Base-by-base conservation (phyloP, 2,113 vertebrate species). In the Tragelaphus strepsiceros region DNA sequence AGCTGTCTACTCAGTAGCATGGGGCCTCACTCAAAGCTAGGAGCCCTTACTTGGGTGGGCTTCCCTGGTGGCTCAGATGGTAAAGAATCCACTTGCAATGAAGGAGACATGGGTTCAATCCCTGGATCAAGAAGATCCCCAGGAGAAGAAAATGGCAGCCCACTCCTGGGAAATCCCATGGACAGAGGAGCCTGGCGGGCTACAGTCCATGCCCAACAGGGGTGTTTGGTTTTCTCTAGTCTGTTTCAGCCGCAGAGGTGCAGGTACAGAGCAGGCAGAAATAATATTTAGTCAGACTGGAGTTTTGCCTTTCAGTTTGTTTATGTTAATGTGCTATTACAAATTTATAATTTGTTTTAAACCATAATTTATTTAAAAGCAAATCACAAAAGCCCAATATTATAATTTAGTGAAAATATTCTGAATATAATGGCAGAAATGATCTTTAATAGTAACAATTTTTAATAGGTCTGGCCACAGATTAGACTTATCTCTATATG, bases 371-470 rank as follows among this genome's bases (percentile, higher is more conserved):
- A 81, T 92, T 59, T 96, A 64, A 91, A 97, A 82, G 5, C 39
- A 94, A 74, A 4, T 21, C 54, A 77, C 46, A 62, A 53, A 96
- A 78, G 56, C 56, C 35, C 85, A 80, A 22, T 85, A 71, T 71
- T 96, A 77, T 84, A 71, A 78, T 67, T 54, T 54, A 53, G 77
- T 83, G 14, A 92, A 80, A 91, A 88, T 88, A 96, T 80, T 90
- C 35, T 90, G 53, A 81, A 39, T 71, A 17, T 62, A 24, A 83
- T 2, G 49, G 39, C 28, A 96, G 94, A 95, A 93, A 53, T 94
- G 74, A 82, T 59, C 21, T 64, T 92, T 82, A 89, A 85, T 32
- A 97, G 86, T 35, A 95, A 54, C 51, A 88, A 43, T 53, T 62
- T 74, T 83, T 86, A 67, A 64, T 77, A 93, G 78, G 59, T 93